Evolutionary conservation across 2,797 vertebrate species (phyloP).

Genomic region (Enteromius radiatus): DNA sequence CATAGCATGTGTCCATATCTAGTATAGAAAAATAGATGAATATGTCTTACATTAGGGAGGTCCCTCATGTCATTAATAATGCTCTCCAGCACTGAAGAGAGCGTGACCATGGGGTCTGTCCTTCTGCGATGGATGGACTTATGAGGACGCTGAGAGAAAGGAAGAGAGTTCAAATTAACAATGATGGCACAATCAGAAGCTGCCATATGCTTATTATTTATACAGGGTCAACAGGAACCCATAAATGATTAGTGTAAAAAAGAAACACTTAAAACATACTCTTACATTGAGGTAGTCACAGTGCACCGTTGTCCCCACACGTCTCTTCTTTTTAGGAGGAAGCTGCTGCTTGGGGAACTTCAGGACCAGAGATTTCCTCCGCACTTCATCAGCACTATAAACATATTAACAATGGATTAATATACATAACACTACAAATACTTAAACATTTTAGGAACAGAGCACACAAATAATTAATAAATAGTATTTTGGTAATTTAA

Average conservation of each 20-base stretch:
- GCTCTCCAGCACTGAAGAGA: slow-evolving; percentile 95
- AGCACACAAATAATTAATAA: neutral
- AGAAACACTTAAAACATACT: neutral
- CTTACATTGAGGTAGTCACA: slow-evolving; percentile 98
- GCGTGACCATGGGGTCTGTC: slow-evolving; percentile 97
- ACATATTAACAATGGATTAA: neutral
- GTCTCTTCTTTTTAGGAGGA: slow-evolving; percentile 95
- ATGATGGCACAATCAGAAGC: neutral
- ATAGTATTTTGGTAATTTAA: neutral
- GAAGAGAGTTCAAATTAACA: neutral
- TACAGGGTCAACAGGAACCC: neutral
- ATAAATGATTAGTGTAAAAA: neutral
- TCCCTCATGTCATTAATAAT: slow-evolving; percentile 98
- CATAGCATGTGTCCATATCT: neutral
- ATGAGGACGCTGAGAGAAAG: slow-evolving; percentile 86
- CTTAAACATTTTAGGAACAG: neutral
- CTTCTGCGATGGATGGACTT: slow-evolving; percentile 96
- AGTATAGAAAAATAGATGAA: neutral
- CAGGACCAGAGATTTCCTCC: slow-evolving; percentile 95
- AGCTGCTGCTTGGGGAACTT: slow-evolving; percentile 99
- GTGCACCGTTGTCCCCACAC: slow-evolving; percentile 93
- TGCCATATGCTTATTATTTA: neutral
- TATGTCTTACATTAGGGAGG: slow-evolving; percentile 87
- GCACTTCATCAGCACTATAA: slow-evolving; percentile 93
- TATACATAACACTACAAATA: neutral